These are phyloP conservation scores for Clarias pachynema DNA, from an alignment of 2,797 vertebrate species.

Conservation along the genomic window DNA sequence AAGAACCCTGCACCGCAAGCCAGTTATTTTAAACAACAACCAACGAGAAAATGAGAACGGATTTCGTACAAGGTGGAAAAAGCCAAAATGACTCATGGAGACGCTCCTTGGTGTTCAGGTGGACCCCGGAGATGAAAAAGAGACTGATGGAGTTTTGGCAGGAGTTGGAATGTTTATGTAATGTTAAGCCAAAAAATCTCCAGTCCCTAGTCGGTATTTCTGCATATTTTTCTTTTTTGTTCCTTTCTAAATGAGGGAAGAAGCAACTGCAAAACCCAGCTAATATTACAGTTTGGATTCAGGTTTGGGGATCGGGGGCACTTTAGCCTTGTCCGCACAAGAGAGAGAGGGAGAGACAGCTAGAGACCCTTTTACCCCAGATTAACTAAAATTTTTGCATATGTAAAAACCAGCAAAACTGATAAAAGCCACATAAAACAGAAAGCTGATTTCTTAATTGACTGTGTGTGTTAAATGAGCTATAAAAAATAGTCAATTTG, in stretches of 20 bases:
- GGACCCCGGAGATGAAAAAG: constrained; percentile 6
- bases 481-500: neutral
- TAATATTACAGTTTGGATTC: neutral
- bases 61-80: neutral
- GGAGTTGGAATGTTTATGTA: neutral
- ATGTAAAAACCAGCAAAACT: neutral
- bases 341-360: no score
- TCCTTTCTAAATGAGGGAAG: neutral
- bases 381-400: neutral
- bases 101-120: neutral
- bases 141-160: neutral
- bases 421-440: neutral
- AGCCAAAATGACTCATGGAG: constrained; percentile 3
- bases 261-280: neutral
- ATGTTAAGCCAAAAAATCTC: neutral
- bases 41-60: neutral
- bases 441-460: neutral
- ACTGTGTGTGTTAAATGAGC: neutral
- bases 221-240: constrained; percentile 4
- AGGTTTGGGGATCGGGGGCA: neutral
- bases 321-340: neutral
- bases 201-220: neutral
- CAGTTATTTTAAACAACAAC: neutral
- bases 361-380: neutral
- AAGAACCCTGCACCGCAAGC: neutral